Evolutionary conservation across 2,797 vertebrate species (phyloP), one percentile per base, ranked within the genome.

Genomic region (Aeoliscus strigatus): DNA sequence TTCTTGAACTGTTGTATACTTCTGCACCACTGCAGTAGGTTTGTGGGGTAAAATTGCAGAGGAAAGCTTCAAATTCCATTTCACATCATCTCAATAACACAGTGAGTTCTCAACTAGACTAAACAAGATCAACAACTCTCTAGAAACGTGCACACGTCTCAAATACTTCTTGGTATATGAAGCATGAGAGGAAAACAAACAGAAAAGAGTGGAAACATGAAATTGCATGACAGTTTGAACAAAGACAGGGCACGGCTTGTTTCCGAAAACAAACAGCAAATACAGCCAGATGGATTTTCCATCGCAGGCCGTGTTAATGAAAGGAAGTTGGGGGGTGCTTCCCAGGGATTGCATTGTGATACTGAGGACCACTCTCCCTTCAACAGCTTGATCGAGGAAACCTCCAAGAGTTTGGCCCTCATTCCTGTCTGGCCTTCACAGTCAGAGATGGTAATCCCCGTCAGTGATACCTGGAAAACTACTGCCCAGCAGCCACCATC

Each of bases 321-420:
- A 76, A 82, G 85, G 85, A 87, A 86, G 75, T 70, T 56, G 60
- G 77, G 77, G 71, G 80, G 74, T 79, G 70, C 82, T 84, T 87
- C 83, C 81, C 77, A 82, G 83, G 85, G 85, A 86, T 48, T 83
- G 76, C 75, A 86, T 86, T 87, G 85, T 87, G 80, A 83, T 82
- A 47, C 54, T 2, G 42, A 9, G 32, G 35, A 61, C 48, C 14
- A 44, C 63, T 80, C 58, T 69, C 60, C 67, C 78, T 78, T 63
- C 39, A 55, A 8, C 28, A 29, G 55, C 57, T 73, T 61, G 72
- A 63, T 75, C 36, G 49, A 75, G 78, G 77, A 79, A 82, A 78
- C 75, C 83, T 84, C 67, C 60, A 42, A 57, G 66, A 66, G 52
- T 37, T 75, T 70, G 70, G 68, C 79, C 62, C 51, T 37, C 13